Evolutionary conservation across 2,888 invertebrate genomes (phyloP), one percentile per base, ranked within the genome.

Genomic region (Synergus itoensis): DNA sequence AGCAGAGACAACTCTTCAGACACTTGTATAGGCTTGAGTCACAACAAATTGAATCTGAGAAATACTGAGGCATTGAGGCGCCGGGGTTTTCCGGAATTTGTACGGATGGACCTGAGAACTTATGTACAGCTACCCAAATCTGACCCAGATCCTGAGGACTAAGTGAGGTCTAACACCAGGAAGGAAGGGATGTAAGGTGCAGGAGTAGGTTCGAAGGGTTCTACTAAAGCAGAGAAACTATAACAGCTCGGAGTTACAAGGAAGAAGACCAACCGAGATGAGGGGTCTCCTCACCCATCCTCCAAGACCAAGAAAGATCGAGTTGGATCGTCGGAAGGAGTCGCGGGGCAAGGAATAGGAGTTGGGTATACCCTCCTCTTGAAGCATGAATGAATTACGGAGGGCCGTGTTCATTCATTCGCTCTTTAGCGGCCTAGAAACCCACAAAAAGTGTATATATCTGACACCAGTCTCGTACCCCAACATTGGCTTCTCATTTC

Each of bases 311-410:
- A 76, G 77, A 81, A 84, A 83, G 82, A 79, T 79, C 78, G 77
- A 77, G 82, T 67, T 62, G 76, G 83, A 84, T 79, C 79, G 82
- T 80, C 83, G 77, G 78, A 77, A 53, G 79, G 80, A 78, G 79
- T 75, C 78, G 76, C 76, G 76, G 79, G 80, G 80, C 79, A 79
- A 83, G 82, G 77, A 81, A 78, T 81, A 84, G 83, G 84, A 67
- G 76, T 41, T 83, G 83, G 86, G 84, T 88, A 84, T 88, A 87
- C 85, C 88, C 86, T 89, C 89, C 87, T 89, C 90, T 89, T 87
- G 86, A 88, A 87, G 88, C 91, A 90, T 90, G 91, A 91, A 91
- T 91, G 91, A 91, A 91, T 91, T 91, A 91, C 90, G 87, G 88
- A 90, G 88, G 88, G 90, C 86, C 88, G 87, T 85, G 89, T 90